A percentile compares a stretch with the other conserved stretches of the same genome.
Evolutionary conservation across 2,888 invertebrate species (phyloP).

Genomic region (Pedicia rivosa): DNA sequence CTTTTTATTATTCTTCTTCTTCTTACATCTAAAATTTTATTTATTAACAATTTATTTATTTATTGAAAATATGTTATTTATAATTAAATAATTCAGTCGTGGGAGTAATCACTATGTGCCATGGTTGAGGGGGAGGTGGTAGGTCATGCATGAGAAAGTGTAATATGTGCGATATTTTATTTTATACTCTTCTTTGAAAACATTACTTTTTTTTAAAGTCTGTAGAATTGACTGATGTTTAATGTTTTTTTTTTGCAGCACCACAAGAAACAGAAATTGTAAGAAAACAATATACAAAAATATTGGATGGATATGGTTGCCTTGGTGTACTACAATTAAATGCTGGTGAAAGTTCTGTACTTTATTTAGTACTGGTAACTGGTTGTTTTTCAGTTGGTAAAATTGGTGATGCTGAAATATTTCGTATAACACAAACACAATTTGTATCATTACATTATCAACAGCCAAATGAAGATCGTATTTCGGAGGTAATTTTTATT

Average conservation of each 20-base stretch:
- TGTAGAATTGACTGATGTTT: conserved; percentile 2
- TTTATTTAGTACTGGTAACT: conserved; percentile 85
- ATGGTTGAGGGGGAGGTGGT: too few relatives aligned
- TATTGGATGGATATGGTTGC: conserved; percentile 90
- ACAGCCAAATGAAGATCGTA: conserved; percentile 41
- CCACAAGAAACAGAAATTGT: conserved; percentile 77
- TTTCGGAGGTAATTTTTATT: conserved; percentile 35
- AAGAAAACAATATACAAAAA: conserved; percentile 76
- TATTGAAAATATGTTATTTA: too few relatives aligned
- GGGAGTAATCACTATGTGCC: too few relatives aligned
- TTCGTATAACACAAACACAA: conserved; percentile 82
- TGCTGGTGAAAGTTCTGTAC: conserved; percentile 65
- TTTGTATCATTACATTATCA: conserved; percentile 75
- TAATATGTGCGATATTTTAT: too few relatives aligned
- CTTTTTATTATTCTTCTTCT: too few relatives aligned
- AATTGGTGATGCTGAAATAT: conserved; percentile 86
- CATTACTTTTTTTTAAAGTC: too few relatives aligned
- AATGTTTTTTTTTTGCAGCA: conserved; percentile 16
- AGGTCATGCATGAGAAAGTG: too few relatives aligned
- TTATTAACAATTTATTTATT: too few relatives aligned
- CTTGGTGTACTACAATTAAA: conserved; percentile 83
- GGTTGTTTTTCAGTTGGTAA: conserved; percentile 96
- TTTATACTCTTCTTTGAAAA: too few relatives aligned
- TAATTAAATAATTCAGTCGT: too few relatives aligned
- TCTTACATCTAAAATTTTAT: too few relatives aligned